Conservation (phyloP, 1,140 invertebrate genomes). For the Drosophila paulistorum region DNA sequence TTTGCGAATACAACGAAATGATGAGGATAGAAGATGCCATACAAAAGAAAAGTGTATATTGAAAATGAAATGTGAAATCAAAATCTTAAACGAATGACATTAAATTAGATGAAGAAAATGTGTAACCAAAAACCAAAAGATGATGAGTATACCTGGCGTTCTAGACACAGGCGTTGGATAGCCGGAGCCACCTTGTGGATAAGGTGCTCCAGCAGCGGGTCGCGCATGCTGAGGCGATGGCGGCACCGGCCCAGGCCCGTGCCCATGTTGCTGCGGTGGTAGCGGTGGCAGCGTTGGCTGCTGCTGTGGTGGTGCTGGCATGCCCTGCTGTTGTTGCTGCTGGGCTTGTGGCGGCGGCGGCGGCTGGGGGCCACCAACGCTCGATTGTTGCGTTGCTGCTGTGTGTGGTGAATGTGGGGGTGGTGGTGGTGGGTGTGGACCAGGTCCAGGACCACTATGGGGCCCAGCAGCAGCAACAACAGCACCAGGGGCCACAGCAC, state of each 20-base stretch:
- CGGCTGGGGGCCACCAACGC: slow-evolving; percentile 20
- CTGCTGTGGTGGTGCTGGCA: slow-evolving; percentile 31
- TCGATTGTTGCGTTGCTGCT: slow-evolving; percentile 56
- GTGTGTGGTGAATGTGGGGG: slow-evolving; percentile 71
- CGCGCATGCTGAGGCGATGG: slow-evolving; percentile 74
- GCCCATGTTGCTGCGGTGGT: slow-evolving; percentile 62
- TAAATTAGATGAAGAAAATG: slow-evolving; percentile 14
- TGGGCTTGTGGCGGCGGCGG: slow-evolving; percentile 19
- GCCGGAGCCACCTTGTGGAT: slow-evolving; percentile 82
- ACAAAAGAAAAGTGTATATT: background rate
- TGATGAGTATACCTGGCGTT: slow-evolving; percentile 83
- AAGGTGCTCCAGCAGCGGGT: slow-evolving; percentile 77
- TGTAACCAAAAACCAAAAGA: slow-evolving; percentile 47
- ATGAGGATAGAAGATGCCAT: background rate
- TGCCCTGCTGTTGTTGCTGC: slow-evolving; percentile 34
- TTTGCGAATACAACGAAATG: background rate
- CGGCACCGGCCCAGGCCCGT: slow-evolving; percentile 23
- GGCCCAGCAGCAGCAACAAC: slow-evolving; percentile 56
- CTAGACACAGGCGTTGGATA: slow-evolving; percentile 83
- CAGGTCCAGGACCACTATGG: slow-evolving; percentile 31
- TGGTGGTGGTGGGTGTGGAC: slow-evolving; percentile 46
- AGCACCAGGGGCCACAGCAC: slow-evolving; percentile 32
- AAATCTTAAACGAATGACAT: slow-evolving; percentile 8
- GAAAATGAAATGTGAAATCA: slow-evolving; percentile 5
- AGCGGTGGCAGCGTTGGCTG: slow-evolving; percentile 52